Evolutionary conservation across 2,113 vertebrate genomes (phyloP).

Genomic region (Ramphastos sulfuratus): DNA sequence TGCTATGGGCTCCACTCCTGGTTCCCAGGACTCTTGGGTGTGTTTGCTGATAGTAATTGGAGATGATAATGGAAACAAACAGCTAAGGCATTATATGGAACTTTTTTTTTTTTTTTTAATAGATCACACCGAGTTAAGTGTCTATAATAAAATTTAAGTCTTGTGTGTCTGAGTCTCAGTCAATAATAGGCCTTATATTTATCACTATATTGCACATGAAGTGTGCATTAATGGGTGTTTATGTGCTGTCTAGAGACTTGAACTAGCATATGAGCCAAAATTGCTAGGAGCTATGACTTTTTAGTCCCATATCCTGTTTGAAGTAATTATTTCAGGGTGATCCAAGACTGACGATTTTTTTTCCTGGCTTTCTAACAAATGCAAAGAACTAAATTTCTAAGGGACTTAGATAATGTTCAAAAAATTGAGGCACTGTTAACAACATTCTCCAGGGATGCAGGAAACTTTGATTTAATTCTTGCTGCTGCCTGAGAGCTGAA

Average conservation of each 20-base stretch:
- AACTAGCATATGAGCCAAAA: neutral
- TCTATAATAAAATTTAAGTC: slow-evolving; percentile 10
- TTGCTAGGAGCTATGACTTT: neutral
- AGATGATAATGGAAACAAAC: neutral
- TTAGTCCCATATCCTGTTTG: neutral
- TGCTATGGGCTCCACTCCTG: accelerated
- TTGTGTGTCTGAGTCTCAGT: neutral
- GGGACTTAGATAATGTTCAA: neutral
- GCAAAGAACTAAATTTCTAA: neutral
- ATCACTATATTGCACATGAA: neutral
- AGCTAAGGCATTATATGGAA: neutral
- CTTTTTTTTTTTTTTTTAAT: neutral
- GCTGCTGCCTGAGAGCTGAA: neutral
- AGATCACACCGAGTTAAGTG: neutral
- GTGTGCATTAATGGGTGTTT: neutral
- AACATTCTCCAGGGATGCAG: neutral
- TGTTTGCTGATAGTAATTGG: neutral
- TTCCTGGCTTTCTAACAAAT: neutral
- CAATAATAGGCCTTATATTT: neutral
- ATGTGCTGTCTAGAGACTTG: neutral
- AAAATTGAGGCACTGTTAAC: neutral
- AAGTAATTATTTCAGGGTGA: slow-evolving; percentile 5
- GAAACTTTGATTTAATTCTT: neutral
- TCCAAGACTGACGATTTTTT: neutral
- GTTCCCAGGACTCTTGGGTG: neutral